Conservation (phyloP, 2,888 invertebrate genomes). For the Drosophila mettleri region DNA sequence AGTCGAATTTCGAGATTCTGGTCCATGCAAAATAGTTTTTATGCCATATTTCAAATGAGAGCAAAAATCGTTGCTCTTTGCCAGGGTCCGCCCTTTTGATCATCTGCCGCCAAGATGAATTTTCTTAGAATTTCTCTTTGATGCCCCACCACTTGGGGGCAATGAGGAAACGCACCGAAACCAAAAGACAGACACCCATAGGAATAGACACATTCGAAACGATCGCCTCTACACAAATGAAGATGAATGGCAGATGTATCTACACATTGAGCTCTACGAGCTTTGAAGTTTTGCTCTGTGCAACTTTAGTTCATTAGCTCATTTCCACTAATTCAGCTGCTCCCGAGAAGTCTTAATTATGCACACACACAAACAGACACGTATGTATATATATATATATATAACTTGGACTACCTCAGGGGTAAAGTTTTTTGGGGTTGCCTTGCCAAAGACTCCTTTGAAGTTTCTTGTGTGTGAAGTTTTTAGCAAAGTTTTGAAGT, state of each 20-base stretch:
- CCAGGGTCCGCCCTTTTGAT: slow-evolving; percentile 40
- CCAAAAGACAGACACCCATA: slow-evolving; percentile 13
- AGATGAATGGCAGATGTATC: slow-evolving; percentile 71
- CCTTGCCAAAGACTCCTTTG: slow-evolving; percentile 55
- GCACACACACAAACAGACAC: background rate
- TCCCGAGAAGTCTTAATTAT: slow-evolving; percentile 69
- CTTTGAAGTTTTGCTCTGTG: slow-evolving; percentile 66
- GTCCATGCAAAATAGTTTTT: slow-evolving; percentile 63
- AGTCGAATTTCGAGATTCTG: slow-evolving; percentile 28
- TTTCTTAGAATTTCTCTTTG: slow-evolving; percentile 65
- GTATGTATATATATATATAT: background rate
- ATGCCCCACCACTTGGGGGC: slow-evolving; percentile 46
- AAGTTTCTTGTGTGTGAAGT: slow-evolving; percentile 49
- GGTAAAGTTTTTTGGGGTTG: slow-evolving; percentile 32
- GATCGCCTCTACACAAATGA: slow-evolving; percentile 64
- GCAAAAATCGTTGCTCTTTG: slow-evolving; percentile 43
- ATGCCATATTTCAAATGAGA: slow-evolving; percentile 64
- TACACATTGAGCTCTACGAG: slow-evolving; percentile 23
- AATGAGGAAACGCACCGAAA: slow-evolving; percentile 43
- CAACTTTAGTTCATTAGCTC: slow-evolving; percentile 74
- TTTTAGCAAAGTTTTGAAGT: slow-evolving; percentile 21
- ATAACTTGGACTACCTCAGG: background rate
- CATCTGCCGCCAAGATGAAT: slow-evolving; percentile 48
- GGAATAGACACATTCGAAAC: slow-evolving; percentile 59
- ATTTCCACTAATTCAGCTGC: slow-evolving; percentile 61